Evolutionary conservation across 2,113 vertebrate species (phyloP), one percentile per base, ranked within the genome.

Genomic region (Emydura subglobosa): DNA sequence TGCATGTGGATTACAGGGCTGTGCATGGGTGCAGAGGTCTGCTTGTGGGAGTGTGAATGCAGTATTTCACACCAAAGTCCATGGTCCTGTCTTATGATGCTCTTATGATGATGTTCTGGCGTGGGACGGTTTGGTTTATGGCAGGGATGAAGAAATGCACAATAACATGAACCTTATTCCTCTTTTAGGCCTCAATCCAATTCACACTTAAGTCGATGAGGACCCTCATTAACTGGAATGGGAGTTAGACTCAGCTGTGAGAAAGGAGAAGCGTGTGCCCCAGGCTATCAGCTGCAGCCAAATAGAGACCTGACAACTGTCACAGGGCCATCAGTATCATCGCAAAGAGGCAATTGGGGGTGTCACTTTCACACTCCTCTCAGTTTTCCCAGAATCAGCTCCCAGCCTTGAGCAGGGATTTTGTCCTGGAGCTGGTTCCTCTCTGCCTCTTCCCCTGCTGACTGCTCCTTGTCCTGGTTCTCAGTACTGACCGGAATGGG

Each of bases 41-140:
- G 14, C 54, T 87, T 89, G 51, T 85, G 86, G 85, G 65, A 82
- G 90, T 79, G 59, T 65, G 89, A 94, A 57, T 94, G 91, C 85
- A 96, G 96, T 96, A 96, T 96, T 96, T 97, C 97, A 76, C 72
- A 42, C 72, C 24, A 76, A 25, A 9, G 22, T 42, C 97, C 96
- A 81, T 83, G 94, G 95, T 92, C 89, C 83, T 92, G 21, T 85
- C 24, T 47, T 94, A 83, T 79, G 94, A 92, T 53, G 92, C 39
- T 39, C 39, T 39, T 39, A 39, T 39, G 39, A 39, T 39, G 39
- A 39, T 10, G 39, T 74, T 74, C 72, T 44, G 39, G 39, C 39
- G 72, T 42, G 57, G 85, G 79, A 89, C 65, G 91, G 54, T 89
- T 42, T 76, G 72, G 22, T 5, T 95, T 96, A 96, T 39, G 65